These are phyloP conservation scores for Pardosa pseudoannulata DNA, from an alignment of 2,888 invertebrate genomes.

Conservation along the genomic window DNA sequence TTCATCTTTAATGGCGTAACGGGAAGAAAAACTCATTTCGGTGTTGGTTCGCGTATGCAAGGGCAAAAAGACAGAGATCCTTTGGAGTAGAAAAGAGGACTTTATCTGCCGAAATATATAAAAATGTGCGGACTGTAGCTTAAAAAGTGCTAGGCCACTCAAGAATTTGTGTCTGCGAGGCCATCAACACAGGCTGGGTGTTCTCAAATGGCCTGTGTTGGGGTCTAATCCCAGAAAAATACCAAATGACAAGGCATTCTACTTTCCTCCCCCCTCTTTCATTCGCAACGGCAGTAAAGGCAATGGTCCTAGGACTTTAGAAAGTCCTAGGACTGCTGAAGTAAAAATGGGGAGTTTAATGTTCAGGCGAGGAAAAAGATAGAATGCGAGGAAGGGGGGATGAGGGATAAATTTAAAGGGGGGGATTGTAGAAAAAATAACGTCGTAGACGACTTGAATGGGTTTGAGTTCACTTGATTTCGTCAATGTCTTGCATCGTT, in stretches of 20 bases:
- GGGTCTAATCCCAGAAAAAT: constrained; percentile 67
- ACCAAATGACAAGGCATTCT: constrained; percentile 70
- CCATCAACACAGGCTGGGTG: constrained; percentile 67
- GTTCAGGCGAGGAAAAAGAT: constrained; percentile 20
- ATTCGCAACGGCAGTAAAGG: constrained; percentile 61
- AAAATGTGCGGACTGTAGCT: constrained; percentile 28
- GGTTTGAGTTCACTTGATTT: constrained; percentile 68
- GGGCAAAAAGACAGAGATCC: constrained; percentile 7
- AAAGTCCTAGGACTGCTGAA: constrained; percentile 52
- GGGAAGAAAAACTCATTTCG: constrained; percentile 26
- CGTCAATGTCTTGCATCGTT: constrained; percentile 57
- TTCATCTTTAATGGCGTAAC: constrained; percentile 6
- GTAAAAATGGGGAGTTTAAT: constrained; percentile 69
- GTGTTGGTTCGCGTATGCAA: not conserved
- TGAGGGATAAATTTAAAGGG: constrained; percentile 37
- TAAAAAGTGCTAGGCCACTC: constrained; percentile 38
- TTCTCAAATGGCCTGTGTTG: constrained; percentile 55
- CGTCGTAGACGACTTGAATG: constrained; percentile 41
- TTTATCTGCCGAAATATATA: constrained; percentile 55
- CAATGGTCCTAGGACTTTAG: constrained; percentile 65
- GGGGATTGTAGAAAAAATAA: constrained; percentile 41
- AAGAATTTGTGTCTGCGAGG: constrained; percentile 59
- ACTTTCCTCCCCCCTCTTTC: constrained; percentile 22
- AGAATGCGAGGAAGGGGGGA: not conserved
- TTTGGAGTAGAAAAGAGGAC: constrained; percentile 29